These are phyloP conservation scores for Ectemnius continuus DNA, from an alignment of 2,888 invertebrate genomes.

Conservation along the genomic window DNA sequence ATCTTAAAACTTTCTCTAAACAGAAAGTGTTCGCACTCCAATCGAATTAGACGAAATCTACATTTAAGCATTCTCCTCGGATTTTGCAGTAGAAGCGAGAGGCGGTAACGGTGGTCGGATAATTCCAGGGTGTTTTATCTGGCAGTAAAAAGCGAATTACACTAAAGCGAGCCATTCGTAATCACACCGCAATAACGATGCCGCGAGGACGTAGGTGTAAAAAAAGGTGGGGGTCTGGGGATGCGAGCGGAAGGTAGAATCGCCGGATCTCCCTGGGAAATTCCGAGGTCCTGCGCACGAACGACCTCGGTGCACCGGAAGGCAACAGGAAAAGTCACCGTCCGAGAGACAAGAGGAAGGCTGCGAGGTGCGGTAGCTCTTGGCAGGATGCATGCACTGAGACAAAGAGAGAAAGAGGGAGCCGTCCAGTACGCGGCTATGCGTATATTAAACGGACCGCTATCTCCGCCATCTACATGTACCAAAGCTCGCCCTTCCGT, in stretches of 20 bases:
- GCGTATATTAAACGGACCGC: slow-evolving; percentile 50
- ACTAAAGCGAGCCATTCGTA: slow-evolving; percentile 7
- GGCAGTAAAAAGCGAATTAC: neutral
- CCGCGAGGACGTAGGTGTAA: neutral
- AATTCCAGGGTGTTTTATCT: neutral
- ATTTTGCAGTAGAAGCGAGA: neutral
- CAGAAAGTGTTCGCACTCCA: too few relatives aligned
- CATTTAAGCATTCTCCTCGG: neutral
- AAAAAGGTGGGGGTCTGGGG: neutral
- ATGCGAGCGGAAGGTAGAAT: neutral
- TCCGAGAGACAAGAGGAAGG: slow-evolving; percentile 5
- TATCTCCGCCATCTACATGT: slow-evolving; percentile 45
- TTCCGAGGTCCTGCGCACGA: too few relatives aligned
- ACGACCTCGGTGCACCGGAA: too few relatives aligned
- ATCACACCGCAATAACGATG: slow-evolving; percentile 3
- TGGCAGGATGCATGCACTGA: slow-evolving; percentile 20
- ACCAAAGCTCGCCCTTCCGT: slow-evolving; percentile 11
- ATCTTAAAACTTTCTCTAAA: too few relatives aligned
- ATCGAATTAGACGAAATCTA: neutral
- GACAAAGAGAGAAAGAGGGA: neutral
- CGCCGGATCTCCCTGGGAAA: too few relatives aligned
- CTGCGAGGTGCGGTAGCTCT: neutral
- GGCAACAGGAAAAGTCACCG: too few relatives aligned
- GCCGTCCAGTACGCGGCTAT: slow-evolving; percentile 22
- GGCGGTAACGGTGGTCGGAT: slow-evolving; percentile 9